Evolutionary conservation across 2,888 invertebrate species (phyloP).

Genomic region (Mechanitis mazaeus): DNA sequence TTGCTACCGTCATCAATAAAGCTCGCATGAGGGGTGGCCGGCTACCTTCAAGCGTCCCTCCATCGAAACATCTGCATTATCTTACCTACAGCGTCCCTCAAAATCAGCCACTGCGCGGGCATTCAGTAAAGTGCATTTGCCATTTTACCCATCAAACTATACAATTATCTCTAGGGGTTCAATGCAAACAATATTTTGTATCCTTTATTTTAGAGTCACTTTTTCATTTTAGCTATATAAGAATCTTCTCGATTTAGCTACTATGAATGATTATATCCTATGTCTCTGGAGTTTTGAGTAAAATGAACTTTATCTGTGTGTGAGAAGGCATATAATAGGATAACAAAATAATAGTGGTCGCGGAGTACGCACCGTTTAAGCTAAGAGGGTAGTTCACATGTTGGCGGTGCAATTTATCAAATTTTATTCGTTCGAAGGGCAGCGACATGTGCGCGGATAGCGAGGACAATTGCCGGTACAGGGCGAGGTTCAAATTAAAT

Average conservation of each 20-base stretch:
- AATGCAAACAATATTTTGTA: constrained; percentile 36
- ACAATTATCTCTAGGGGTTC: constrained; percentile 43
- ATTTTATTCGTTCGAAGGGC: constrained; percentile 68
- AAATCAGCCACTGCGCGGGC: constrained; percentile 65
- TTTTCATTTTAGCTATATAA: constrained; percentile 24
- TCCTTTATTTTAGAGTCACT: constrained; percentile 28
- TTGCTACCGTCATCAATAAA: constrained; percentile 65
- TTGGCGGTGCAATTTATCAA: constrained; percentile 74
- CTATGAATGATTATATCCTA: constrained; percentile 61
- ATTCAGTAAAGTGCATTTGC: constrained; percentile 72
- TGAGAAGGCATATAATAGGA: constrained; percentile 36
- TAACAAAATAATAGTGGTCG: constrained; percentile 29
- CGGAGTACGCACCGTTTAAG: constrained; percentile 61
- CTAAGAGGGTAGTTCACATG: constrained; percentile 75
- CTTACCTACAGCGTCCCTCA: constrained; percentile 64
- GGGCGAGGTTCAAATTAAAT: constrained; percentile 61
- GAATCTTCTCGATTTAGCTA: constrained; percentile 35
- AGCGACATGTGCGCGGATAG: constrained; percentile 70
- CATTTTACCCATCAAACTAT: constrained; percentile 62
- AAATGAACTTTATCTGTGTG: constrained; percentile 29
- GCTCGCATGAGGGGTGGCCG: constrained; percentile 35
- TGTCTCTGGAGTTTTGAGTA: constrained; percentile 30
- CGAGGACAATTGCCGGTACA: constrained; percentile 60
- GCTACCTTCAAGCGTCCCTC: constrained; percentile 37
- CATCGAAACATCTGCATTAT: constrained; percentile 68